phyloP scores from a whole-genome alignment of 2,888 invertebrate species.

The Parochlus steinenii region DNA sequence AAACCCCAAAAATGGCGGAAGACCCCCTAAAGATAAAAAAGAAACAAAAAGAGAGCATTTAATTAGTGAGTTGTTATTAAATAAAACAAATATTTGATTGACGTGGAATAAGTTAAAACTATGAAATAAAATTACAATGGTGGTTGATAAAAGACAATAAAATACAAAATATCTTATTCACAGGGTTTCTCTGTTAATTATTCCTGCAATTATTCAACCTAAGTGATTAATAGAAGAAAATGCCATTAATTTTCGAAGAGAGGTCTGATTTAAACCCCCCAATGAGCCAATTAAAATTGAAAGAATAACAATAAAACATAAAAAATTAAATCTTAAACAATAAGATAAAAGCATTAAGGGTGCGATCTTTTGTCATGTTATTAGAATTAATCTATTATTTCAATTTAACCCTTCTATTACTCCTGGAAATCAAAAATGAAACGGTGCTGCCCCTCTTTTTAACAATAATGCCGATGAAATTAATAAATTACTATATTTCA shows the following conservation, averaged over 20 bases:
- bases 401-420: constrained; percentile 40
- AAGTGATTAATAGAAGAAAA: constrained; percentile 48
- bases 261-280: constrained; percentile 37
- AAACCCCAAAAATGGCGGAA: constrained; percentile 44
- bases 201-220: constrained; percentile 36
- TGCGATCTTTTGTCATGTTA: constrained; percentile 48
- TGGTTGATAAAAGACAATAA: constrained; percentile 32
- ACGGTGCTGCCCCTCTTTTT: constrained; percentile 40
- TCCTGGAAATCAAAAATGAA: constrained; percentile 43
- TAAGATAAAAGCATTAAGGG: constrained; percentile 38
- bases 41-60: constrained; percentile 37
- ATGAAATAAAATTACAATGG: constrained; percentile 33
- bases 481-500: constrained; percentile 13
- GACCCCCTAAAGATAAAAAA: constrained; percentile 38
- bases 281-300: constrained; percentile 34
- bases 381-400: constrained; percentile 37
- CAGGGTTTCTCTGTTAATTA: constrained; percentile 32
- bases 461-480: constrained; percentile 23
- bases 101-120: constrained; percentile 33
- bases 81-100: constrained; percentile 34
- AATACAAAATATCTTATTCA: constrained; percentile 32
- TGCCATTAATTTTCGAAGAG: constrained; percentile 39
- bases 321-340: constrained; percentile 30
- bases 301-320: constrained; percentile 31
- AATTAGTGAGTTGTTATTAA: constrained; percentile 24